Base-by-base conservation (phyloP, 2,888 invertebrate genomes). In the Teleogryllus oceanicus region DNA sequence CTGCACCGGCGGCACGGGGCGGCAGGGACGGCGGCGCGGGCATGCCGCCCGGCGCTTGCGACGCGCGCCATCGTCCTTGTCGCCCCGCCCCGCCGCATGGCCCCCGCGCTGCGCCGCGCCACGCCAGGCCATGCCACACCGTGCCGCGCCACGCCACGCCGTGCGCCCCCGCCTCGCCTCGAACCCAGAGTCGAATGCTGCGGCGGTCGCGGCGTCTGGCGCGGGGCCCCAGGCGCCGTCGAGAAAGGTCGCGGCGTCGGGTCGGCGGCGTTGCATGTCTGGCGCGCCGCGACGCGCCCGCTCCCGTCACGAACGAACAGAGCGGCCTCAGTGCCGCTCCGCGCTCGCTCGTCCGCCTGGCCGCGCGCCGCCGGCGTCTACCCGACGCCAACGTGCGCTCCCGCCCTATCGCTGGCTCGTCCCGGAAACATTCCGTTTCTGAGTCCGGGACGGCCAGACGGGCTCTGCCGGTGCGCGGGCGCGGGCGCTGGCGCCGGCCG, bases 1-100 rank as follows among this genome's bases (percentile, higher is more conserved):
- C 18, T 21, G 20, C 78, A 78, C 49, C 80, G 81, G 81, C 82
- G 83, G 81, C 82, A 81, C 78, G 78, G 79, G 75, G 78, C 78
- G 78, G 78, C 79, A 74, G 75, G 81, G 81, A 81, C 79, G 76
- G 78, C 79, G 76, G 78, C 74, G 49, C 18, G 18, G 78, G 12
- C 13, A 49, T 62, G 24, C 16, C 75, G 75, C 20, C 24, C 76
- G 78, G 77, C 62, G 79, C 79, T 81, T 81, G 81, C 74, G 79
- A 80, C 50, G 50, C 62, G 62, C 62, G n/a, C 62, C 37, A 8
- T 18, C 62, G 13, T n/a, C 62, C 62, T 62, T n/a, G 62, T 5
- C n/a, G 16, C 62, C 62, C 13, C 62, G 8, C n/a, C 12, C n/a
- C 62, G 62, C 62, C 8, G n/a, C 62, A 37, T 5, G 13, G 16